Conservation (phyloP, 2,113 vertebrate genomes). For the Corythaixoides concolor region DNA sequence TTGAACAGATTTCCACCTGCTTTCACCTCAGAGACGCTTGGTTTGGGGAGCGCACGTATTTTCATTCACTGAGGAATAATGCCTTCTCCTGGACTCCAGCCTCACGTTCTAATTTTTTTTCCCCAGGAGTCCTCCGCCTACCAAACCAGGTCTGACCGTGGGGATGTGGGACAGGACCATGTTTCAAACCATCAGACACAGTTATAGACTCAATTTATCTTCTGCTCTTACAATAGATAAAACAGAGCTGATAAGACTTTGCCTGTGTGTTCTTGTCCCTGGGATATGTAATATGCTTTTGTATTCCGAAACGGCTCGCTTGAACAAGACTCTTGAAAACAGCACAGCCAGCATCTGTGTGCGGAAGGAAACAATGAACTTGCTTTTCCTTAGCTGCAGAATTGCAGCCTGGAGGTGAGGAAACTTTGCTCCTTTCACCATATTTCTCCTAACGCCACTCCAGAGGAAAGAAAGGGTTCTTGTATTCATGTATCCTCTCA, state of each 20-base stretch:
- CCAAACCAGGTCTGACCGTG: neutral
- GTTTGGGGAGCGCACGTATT: neutral
- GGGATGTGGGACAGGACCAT: neutral
- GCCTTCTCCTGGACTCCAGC: neutral
- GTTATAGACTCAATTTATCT: neutral
- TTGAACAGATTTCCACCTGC: neutral
- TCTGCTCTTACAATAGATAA: neutral
- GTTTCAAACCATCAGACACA: neutral
- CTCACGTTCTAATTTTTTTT: neutral
- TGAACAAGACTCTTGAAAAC: conserved; percentile 20
- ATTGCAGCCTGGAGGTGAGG: conserved; percentile 51
- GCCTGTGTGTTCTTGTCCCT: neutral
- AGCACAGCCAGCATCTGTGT: conserved; percentile 44
- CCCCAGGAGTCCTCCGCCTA: neutral
- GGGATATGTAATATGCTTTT: conserved; percentile 22
- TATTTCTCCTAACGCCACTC: neutral
- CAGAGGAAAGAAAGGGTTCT: conserved; percentile 28
- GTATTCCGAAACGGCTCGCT: neutral
- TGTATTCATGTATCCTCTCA: neutral
- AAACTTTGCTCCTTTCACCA: conserved; percentile 37
- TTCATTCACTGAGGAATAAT: neutral
- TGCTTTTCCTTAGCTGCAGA: conserved; percentile 21
- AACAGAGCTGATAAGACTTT: neutral
- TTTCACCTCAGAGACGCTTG: neutral
- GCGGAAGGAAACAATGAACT: conserved; percentile 28